Evolutionary conservation across 2,113 vertebrate species (phyloP).

Genomic region (Pantherophis guttatus): DNA sequence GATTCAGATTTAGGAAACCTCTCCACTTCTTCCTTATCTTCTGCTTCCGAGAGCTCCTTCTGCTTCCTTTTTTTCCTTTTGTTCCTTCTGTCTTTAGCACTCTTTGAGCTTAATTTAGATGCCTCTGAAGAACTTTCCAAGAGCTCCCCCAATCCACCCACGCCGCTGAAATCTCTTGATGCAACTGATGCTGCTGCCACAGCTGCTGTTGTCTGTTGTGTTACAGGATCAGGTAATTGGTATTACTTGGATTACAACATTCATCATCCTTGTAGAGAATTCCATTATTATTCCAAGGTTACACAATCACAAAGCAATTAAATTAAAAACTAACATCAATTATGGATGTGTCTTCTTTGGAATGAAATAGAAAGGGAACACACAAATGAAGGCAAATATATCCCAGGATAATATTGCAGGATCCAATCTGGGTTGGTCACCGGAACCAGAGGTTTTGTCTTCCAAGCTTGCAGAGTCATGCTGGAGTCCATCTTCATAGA

Average conservation of each 20-base stretch:
- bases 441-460: no score
- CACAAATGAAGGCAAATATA: background rate
- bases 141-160: conserved; percentile 75
- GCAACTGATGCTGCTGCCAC: conserved; percentile 76
- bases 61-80: conserved; percentile 84
- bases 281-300: background rate
- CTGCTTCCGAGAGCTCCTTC: conserved; percentile 73
- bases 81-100: conserved; percentile 95
- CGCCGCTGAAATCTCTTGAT: conserved; percentile 77
- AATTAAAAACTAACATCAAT: conserved; percentile 13
- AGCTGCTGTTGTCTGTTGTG: conserved; percentile 72
- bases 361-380: background rate
- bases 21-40: conserved; percentile 72
- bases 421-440: background rate
- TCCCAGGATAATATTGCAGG: background rate
- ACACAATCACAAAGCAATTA: conserved; percentile 8
- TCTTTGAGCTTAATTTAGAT: conserved; percentile 96
- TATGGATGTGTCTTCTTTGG: background rate
- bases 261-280: conserved; percentile 8
- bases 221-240: conserved; percentile 50
- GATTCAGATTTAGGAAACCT: conserved; percentile 83
- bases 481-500: no score
- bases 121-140: conserved; percentile 86
- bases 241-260: background rate
- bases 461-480: no score